Evolutionary conservation across 1,140 invertebrate genomes (phyloP), one percentile per base, ranked within the genome.

Genomic region (Pararge aegeria): DNA sequence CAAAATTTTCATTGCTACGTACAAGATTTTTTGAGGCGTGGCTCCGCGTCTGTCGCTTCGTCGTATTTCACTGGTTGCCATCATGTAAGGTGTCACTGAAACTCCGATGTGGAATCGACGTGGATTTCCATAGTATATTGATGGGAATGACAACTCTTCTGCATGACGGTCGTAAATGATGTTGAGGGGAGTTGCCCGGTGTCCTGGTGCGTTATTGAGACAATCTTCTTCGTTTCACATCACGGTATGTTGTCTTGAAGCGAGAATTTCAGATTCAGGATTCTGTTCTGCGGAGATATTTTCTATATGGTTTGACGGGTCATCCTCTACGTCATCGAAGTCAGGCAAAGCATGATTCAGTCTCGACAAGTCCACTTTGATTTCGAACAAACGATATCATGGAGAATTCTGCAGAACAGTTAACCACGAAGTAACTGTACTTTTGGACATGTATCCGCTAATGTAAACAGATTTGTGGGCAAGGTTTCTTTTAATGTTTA

Each of bases 161-260:
- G 66, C 66, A 69, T 78, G 67, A 64, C 51, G 50, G 57, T 75
- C 69, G 42, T 56, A 70, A 61, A 67, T 49, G 37, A 66, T 52
- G 60, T 62, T 64, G 0, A 64, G 58, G 40, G 65, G 63, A 7
- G 37, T 67, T 37, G 62, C 58, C 44, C 18, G 59, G 42, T 68
- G 55, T 66, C 67, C 68, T 61, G 58, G 58, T 63, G 63, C 66
- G 52, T 71, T 77, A 16, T 70, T 21, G 9, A 70, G 63, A 64
- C 46, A 74, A 68, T 73, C 64, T n/a, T 74, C 71, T 64, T 77
- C 65, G 12, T 70, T 65, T 66, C 71, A 77, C 63, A 80, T 13
- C 61, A 73, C 1, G 40, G 68, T 75, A 30, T 75, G 68, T 24
- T 71, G 72, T 55, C 60, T 67, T 15, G 68, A 38, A 72, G 60